Evolutionary conservation across 2,888 invertebrate species (phyloP).

Genomic region (Melanotus villosus): DNA sequence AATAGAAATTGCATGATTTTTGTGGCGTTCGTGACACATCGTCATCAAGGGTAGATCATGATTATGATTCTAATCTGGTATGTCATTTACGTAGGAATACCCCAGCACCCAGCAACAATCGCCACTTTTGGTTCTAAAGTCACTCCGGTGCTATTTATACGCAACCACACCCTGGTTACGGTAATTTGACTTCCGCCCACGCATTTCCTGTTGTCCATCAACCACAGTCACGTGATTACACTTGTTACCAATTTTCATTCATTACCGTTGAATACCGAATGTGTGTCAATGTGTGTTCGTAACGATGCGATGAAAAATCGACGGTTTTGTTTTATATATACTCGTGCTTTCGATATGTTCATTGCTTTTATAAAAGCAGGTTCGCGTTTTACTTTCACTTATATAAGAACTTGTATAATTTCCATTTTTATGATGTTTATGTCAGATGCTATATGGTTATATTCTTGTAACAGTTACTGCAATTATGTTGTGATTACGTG

Average conservation of each 20-base stretch:
- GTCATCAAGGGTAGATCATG: conserved; percentile 21
- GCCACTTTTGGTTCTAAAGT: conserved; percentile 23
- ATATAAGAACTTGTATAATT: too few relatives aligned
- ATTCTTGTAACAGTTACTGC: too few relatives aligned
- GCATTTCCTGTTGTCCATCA: conserved; percentile 53
- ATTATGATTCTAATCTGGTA: conserved; percentile 8
- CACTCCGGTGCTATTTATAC: conserved; percentile 30
- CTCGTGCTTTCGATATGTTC: neutral
- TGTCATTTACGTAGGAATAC: conserved; percentile 6
- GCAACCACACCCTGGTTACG: conserved; percentile 51
- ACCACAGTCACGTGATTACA: conserved; percentile 43
- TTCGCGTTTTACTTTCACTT: too few relatives aligned
- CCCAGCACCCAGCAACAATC: conserved; percentile 21
- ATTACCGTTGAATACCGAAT: neutral
- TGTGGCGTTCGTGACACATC: conserved; percentile 12
- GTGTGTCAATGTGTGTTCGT: neutral
- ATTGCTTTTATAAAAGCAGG: too few relatives aligned
- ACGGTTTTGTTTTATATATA: neutral
- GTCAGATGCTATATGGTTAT: too few relatives aligned
- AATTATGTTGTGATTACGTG: too few relatives aligned
- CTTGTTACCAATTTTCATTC: conserved; percentile 42
- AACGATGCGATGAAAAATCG: neutral
- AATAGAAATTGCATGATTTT: conserved; percentile 20
- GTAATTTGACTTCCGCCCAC: conserved; percentile 58
- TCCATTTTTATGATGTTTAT: too few relatives aligned